Conservation (phyloP, 2,113 vertebrate genomes). For the Grammomys dolichurus region DNA sequence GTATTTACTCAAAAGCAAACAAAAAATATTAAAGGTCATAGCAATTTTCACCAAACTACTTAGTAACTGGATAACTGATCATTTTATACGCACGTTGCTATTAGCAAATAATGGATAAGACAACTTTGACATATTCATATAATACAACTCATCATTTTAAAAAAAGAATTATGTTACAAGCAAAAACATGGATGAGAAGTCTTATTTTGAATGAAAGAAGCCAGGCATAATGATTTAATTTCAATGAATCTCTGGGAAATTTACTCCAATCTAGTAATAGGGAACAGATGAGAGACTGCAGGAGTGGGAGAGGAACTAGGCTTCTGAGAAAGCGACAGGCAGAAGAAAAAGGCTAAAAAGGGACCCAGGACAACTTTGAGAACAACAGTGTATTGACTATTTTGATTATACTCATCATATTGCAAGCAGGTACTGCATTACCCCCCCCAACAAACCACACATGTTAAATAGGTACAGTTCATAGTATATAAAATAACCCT, state of each 20-base stretch:
- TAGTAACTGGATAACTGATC: not conserved
- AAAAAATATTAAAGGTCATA: conserved; percentile 5
- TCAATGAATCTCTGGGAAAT: conserved; percentile 23
- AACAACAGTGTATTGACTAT: not conserved
- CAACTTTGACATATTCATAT: not conserved
- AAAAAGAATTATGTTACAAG: conserved; percentile 12
- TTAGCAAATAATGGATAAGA: not conserved
- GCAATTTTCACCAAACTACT: not conserved
- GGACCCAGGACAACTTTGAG: not conserved
- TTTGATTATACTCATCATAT: not conserved
- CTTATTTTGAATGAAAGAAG: conserved; percentile 4
- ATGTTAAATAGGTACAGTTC: not conserved
- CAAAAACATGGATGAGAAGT: not conserved
- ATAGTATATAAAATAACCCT: not conserved
- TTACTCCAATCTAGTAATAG: not conserved
- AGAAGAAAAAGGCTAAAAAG: not conserved
- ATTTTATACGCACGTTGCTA: not conserved
- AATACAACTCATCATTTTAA: not conserved
- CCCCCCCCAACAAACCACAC: not conserved
- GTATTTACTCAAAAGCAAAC: not conserved
- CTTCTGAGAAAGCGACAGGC: not conserved
- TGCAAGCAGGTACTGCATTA: not conserved
- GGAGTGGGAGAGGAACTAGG: not conserved
- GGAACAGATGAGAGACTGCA: not conserved
- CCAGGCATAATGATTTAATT: conserved; percentile 8